Evolutionary conservation across 2,113 vertebrate genomes (phyloP).

Genomic region (Proteles cristata): DNA sequence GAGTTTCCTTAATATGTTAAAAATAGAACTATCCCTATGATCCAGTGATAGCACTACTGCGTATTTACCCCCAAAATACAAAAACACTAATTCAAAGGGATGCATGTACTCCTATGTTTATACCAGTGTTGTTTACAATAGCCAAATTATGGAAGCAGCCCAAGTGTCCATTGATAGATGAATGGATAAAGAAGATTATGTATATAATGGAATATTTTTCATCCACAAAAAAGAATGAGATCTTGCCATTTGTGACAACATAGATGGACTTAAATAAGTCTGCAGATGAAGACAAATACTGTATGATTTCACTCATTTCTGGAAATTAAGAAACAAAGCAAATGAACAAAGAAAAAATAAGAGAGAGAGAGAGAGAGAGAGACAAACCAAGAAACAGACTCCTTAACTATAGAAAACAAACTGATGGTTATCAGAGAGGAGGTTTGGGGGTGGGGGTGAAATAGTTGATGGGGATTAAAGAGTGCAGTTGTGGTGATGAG

Average conservation of each 20-base stretch:
- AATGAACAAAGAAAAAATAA: neutral
- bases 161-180: neutral
- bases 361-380: accelerated
- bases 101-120: neutral
- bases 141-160: neutral
- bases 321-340: neutral
- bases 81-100: neutral
- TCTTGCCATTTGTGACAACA: neutral
- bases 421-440: neutral
- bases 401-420: neutral
- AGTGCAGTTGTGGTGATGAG: neutral
- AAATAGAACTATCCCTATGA: neutral
- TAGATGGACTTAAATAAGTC: neutral
- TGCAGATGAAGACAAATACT: neutral
- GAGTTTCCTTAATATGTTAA: neutral
- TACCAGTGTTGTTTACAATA: neutral
- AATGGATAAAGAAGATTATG: neutral
- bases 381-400: neutral
- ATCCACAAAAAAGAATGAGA: neutral
- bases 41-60: neutral
- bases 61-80: neutral
- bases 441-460: neutral
- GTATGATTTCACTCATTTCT: neutral
- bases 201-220: neutral
- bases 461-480: neutral